These are phyloP conservation scores for Pocillopora grandis DNA, from an alignment of 92 coral and sea anemone genomes.

Conservation along the genomic window DNA sequence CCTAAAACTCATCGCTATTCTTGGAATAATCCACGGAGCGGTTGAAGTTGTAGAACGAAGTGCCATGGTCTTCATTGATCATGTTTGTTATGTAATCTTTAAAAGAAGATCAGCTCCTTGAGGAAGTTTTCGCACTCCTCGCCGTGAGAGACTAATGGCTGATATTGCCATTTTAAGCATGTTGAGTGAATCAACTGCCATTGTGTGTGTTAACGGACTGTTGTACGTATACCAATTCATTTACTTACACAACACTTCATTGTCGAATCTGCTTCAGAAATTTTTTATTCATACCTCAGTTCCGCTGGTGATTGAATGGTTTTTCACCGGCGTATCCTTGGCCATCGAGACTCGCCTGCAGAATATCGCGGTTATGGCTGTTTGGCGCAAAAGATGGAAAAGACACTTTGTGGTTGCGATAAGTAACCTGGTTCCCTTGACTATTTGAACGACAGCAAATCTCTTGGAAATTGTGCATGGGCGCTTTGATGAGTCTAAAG, in stretches of 20 bases:
- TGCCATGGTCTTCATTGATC: constrained; percentile 10
- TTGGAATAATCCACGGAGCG: constrained; percentile 9
- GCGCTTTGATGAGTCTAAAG: too few species aligned
- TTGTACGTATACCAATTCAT: constrained; percentile 23
- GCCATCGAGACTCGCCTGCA: constrained; percentile 42
- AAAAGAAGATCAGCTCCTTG: constrained; percentile 5
- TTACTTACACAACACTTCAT: background rate
- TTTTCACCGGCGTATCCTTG: constrained; percentile 39
- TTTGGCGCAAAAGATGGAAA: constrained; percentile 33
- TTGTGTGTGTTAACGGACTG: constrained; percentile 29
- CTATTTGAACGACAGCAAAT: background rate
- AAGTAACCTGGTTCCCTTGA: background rate
- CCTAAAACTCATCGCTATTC: background rate
- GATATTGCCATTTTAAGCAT: constrained; percentile 43
- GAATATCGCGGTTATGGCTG: constrained; percentile 51
- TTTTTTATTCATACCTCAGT: constrained; percentile 6
- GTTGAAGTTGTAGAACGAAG: background rate
- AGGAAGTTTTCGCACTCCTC: background rate
- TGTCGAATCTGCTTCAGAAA: background rate
- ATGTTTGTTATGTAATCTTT: background rate
- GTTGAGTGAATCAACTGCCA: constrained; percentile 31
- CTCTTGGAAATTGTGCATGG: too few species aligned
- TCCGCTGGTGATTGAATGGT: constrained; percentile 35
- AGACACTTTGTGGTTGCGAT: constrained; percentile 17
- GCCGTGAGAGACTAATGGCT: constrained; percentile 45